A percentile compares a stretch with the other conserved stretches of the same genome.
Evolutionary conservation across 2,113 vertebrate genomes (phyloP).

Genomic region (Erinaceus europaeus): DNA sequence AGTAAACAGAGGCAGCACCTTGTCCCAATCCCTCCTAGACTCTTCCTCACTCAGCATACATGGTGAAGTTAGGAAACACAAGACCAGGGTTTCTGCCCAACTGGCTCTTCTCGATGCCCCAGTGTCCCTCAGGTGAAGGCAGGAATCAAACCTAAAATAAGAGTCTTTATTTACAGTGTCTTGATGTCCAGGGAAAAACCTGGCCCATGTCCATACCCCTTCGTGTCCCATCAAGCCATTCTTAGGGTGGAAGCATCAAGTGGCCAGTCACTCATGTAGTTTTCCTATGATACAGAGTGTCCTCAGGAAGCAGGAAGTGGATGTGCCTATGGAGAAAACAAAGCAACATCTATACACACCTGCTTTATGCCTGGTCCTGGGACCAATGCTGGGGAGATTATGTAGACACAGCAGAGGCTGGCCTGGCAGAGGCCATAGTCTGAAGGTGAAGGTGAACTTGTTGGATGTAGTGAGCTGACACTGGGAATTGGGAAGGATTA

Average conservation of each 20-base stretch:
- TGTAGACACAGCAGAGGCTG: not conserved
- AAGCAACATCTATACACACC: not conserved
- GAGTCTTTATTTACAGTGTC: constrained; percentile 58
- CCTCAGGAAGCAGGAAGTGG: constrained; percentile 63
- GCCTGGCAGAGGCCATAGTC: not conserved
- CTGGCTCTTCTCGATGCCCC: not conserved
- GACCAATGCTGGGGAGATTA: not conserved
- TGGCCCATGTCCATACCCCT: not conserved
- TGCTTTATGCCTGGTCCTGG: not conserved
- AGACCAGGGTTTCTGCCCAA: not conserved
- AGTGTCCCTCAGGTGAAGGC: not conserved
- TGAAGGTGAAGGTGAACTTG: not conserved
- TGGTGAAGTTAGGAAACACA: not conserved
- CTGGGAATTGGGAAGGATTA: not conserved
- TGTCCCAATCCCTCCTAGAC: not conserved
- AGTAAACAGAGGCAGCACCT: not conserved
- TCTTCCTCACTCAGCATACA: too few relatives aligned
- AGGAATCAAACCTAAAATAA: not conserved
- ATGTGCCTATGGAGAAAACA: constrained; percentile 58
- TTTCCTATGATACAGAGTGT: not conserved
- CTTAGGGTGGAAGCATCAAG: not conserved
- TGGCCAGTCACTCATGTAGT: not conserved
- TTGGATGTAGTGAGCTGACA: not conserved
- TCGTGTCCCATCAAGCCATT: not conserved
- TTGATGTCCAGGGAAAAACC: not conserved